phyloP scores from a whole-genome alignment of 2,888 invertebrate genomes.

The Leptopilina myrica region DNA sequence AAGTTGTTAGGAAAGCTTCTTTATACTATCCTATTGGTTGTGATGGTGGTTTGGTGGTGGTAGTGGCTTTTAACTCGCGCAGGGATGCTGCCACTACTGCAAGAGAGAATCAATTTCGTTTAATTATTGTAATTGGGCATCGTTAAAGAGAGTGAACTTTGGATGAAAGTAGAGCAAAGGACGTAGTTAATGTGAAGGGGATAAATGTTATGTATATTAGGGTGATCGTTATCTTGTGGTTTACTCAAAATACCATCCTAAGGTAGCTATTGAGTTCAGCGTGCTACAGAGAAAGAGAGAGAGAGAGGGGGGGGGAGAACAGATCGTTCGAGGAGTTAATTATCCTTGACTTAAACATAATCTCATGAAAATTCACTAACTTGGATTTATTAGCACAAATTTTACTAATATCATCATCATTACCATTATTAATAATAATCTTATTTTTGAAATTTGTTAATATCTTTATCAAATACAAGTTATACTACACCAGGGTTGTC shows the following conservation, averaged over 20 bases:
- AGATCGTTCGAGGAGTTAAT: too few species aligned
- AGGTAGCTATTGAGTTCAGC: neutral
- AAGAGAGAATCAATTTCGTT: slow-evolving; percentile 23
- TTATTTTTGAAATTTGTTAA: too few species aligned
- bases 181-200: neutral
- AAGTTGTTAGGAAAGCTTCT: slow-evolving; percentile 16
- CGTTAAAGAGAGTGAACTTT: slow-evolving; percentile 26
- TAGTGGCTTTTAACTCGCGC: neutral
- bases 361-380: too few species aligned
- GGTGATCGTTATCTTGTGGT: slow-evolving; percentile 15
- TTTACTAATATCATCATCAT: too few species aligned
- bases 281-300: neutral
- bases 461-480: too few species aligned
- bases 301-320: too few species aligned
- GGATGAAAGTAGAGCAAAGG: slow-evolving; percentile 18
- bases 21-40: too few species aligned
- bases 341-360: too few species aligned
- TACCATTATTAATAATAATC: too few species aligned
- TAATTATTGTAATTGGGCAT: slow-evolving; percentile 30
- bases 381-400: too few species aligned
- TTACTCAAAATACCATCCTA: slow-evolving; percentile 8
- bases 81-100: neutral
- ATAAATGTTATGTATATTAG: slow-evolving; percentile 26
- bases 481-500: too few species aligned
- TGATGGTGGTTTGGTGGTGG: neutral